These are phyloP conservation scores for Pachyseris speciosa DNA, from an alignment of 64 coral and sea anemone genomes.

Conservation along the genomic window DNA sequence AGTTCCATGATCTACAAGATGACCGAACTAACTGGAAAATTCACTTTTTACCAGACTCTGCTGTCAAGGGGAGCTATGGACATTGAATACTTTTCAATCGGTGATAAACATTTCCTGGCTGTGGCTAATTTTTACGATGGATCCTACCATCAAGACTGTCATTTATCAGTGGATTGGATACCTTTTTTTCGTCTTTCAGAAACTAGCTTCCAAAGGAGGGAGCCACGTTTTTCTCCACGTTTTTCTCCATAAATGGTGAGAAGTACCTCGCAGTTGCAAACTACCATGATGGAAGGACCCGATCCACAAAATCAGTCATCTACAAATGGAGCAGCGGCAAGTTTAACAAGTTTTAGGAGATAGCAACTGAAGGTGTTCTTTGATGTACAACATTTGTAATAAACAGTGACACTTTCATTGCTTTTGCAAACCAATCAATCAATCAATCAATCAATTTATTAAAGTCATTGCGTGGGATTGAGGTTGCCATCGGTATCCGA, in stretches of 20 bases:
- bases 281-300: no score
- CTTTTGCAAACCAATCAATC: background rate
- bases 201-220: background rate
- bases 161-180: background rate
- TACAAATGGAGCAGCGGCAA: background rate
- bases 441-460: no score
- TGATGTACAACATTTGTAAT: background rate
- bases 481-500: no score
- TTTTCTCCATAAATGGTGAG: background rate
- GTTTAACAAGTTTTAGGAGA: background rate
- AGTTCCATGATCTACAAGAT: background rate
- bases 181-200: background rate
- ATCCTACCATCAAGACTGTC: background rate
- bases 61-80: background rate
- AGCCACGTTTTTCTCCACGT: background rate
- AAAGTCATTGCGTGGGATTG: no score
- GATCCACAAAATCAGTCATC: background rate
- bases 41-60: background rate
- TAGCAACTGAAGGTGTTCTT: background rate
- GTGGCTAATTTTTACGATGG: background rate
- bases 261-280: slow-evolving; percentile 11
- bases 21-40: background rate
- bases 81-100: background rate
- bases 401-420: background rate
- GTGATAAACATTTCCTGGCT: background rate